Evolutionary conservation across 2,113 vertebrate genomes (phyloP).

Genomic region (Pao palembangensis): DNA sequence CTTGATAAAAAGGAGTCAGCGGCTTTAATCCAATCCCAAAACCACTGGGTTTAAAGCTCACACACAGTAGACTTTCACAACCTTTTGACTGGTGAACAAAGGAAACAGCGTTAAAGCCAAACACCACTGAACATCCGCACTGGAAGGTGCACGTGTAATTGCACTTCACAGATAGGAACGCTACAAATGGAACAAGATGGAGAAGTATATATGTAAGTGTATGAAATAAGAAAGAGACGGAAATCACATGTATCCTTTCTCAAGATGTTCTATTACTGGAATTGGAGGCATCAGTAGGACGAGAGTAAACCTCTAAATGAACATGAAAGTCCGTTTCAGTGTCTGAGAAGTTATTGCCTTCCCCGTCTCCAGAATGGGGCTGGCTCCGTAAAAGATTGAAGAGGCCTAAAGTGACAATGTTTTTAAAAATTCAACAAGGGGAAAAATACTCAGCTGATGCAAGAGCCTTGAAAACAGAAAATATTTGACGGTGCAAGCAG

Average conservation of each 20-base stretch:
- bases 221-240: constrained; percentile 1
- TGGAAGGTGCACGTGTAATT: constrained; percentile 2
- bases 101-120: constrained; percentile 18
- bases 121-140: constrained; percentile 17
- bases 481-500: constrained; percentile 61
- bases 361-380: background rate
- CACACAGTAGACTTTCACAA: constrained; percentile 21
- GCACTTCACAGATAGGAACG: constrained; percentile 1
- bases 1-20: constrained; percentile 40
- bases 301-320: constrained; percentile 19
- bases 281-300: constrained; percentile 27
- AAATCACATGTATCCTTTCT: constrained; percentile 3
- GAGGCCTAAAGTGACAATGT: constrained; percentile 37
- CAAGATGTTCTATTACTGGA: constrained; percentile 11
- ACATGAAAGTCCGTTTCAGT: constrained; percentile 35
- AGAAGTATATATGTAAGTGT: background rate
- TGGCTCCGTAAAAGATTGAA: constrained; percentile 39
- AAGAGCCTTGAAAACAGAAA: constrained; percentile 66
- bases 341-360: constrained; percentile 53
- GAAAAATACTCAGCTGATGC: constrained; percentile 64
- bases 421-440: constrained; percentile 61
- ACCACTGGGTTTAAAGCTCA: constrained; percentile 25
- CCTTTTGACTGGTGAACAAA: constrained; percentile 29
- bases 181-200: constrained; percentile 8
- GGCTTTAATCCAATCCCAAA: constrained; percentile 35